phyloP scores from a whole-genome alignment of 2,797 vertebrate genomes.

The Sardinella longiceps region DNA sequence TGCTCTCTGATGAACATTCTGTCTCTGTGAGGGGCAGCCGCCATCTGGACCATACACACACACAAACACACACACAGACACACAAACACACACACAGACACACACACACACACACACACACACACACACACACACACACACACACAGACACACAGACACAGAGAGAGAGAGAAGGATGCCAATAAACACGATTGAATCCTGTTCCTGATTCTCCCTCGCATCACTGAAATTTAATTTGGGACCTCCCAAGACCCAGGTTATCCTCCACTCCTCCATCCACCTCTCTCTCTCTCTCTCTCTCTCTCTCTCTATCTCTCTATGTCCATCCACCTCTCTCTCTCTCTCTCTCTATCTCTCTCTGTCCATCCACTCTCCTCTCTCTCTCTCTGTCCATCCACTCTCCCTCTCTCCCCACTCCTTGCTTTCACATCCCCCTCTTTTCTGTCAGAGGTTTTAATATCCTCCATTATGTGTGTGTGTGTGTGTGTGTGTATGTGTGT shows the following conservation, averaged over 20 bases:
- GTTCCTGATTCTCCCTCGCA: constrained; percentile 13
- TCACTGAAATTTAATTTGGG: constrained; percentile 15
- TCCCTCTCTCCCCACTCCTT: too few relatives aligned
- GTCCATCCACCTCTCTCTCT: too few relatives aligned
- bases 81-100: too few relatives aligned
- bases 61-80: too few relatives aligned
- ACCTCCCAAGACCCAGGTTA: constrained; percentile 11
- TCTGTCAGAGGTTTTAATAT: constrained; percentile 44
- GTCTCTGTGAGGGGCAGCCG: too few relatives aligned
- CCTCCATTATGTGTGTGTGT: background rate
- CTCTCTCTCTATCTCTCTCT: too few relatives aligned
- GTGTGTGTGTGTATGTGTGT: background rate
- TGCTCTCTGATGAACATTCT: background rate
- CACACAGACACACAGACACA: background rate
- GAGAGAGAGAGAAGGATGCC: background rate
- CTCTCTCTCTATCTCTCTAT: constrained; percentile 21
- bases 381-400: too few relatives aligned
- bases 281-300: constrained; percentile 7
- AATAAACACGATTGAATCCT: constrained; percentile 23
- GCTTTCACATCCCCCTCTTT: background rate
- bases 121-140: too few relatives aligned
- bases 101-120: too few relatives aligned
- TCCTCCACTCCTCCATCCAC: background rate
- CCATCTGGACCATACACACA: background rate
- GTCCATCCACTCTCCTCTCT: too few relatives aligned